A percentile compares a stretch with the other conserved stretches of the same genome.
Conservation (phyloP, 1,140 invertebrate species). For the Meloidogyne exigua region DNA sequence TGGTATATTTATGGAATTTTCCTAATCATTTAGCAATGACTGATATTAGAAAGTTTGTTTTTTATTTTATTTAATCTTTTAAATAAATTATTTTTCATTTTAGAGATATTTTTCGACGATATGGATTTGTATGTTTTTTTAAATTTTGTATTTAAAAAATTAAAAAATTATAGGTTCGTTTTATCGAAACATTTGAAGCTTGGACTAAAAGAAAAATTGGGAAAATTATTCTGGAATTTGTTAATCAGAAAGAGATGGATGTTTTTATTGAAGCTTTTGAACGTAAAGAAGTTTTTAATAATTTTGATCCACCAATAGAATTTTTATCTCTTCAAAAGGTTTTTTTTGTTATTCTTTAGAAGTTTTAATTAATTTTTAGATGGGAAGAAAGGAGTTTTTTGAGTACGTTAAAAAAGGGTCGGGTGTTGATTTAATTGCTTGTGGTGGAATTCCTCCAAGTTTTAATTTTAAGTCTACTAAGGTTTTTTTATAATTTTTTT, state of each 20-base stretch:
- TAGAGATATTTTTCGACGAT: not conserved
- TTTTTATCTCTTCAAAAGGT: conserved; percentile 17
- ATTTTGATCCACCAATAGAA: conserved; percentile 14
- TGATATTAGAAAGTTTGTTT: not conserved
- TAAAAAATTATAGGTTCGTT: conserved; percentile 9
- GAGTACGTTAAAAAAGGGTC: conserved; percentile 5
- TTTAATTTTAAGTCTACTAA: not conserved
- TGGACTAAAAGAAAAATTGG: conserved; percentile 12
- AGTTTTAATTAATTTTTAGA: not conserved
- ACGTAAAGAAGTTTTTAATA: conserved; percentile 8
- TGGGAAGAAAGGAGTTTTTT: conserved; percentile 7
- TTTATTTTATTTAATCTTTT: not conserved
- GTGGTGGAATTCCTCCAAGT: conserved; percentile 11
- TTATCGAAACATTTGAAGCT: conserved; percentile 26
- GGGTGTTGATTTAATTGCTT: conserved; percentile 19
- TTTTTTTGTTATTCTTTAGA: not conserved
- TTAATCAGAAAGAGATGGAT: not conserved
- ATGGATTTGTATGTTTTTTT: not conserved
- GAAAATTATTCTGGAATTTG: conserved; percentile 21
- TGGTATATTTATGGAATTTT: conserved; percentile 18
- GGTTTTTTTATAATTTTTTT: too few relatives aligned
- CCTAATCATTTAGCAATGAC: conserved; percentile 6
- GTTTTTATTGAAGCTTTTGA: not conserved
- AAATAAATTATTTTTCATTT: not conserved
- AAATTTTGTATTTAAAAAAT: not conserved